These are phyloP conservation scores for fruit fly (Drosophila melanogaster) DNA, from an alignment of 1,140 invertebrate species.

Conservation along the genomic window DNA sequence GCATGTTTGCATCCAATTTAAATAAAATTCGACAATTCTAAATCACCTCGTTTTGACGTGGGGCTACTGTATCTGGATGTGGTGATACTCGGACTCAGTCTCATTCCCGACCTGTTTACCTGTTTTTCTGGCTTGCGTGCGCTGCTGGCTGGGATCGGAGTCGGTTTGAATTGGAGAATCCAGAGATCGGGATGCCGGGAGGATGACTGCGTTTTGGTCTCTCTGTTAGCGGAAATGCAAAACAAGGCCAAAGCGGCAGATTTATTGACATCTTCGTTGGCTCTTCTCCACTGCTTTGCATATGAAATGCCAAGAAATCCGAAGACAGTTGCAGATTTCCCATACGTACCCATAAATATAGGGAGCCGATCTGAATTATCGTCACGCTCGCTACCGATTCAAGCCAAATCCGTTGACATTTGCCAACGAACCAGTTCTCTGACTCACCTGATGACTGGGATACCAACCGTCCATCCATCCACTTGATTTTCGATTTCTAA, in stretches of 20 bases:
- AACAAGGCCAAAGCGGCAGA: constrained; percentile 80
- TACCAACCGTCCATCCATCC: constrained; percentile 7
- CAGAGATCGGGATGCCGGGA: constrained; percentile 5
- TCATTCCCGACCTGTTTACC: constrained; percentile 25
- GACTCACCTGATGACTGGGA: constrained; percentile 1
- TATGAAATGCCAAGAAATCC: constrained; percentile 63
- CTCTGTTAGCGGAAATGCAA: constrained; percentile 79
- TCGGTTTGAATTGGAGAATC: background rate
- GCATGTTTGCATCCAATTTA: constrained; percentile 85
- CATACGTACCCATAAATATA: constrained; percentile 53
- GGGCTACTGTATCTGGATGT: constrained; percentile 70
- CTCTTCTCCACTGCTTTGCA: constrained; percentile 66
- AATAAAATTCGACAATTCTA: constrained; percentile 85
- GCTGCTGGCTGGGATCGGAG: background rate
- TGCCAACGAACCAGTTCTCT: constrained; percentile 38
- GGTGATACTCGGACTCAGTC: background rate
- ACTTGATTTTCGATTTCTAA: constrained; percentile 55
- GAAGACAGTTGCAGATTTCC: constrained; percentile 45
- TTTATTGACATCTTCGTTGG: constrained; percentile 82
- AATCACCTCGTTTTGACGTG: constrained; percentile 84
- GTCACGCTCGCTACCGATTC: constrained; percentile 51
- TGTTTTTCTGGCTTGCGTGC: constrained; percentile 57
- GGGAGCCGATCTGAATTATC: constrained; percentile 67
- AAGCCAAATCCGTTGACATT: constrained; percentile 19
- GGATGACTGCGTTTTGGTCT: constrained; percentile 51